Conservation (phyloP, 2,888 invertebrate genomes). For the Baronia brevicornis region DNA sequence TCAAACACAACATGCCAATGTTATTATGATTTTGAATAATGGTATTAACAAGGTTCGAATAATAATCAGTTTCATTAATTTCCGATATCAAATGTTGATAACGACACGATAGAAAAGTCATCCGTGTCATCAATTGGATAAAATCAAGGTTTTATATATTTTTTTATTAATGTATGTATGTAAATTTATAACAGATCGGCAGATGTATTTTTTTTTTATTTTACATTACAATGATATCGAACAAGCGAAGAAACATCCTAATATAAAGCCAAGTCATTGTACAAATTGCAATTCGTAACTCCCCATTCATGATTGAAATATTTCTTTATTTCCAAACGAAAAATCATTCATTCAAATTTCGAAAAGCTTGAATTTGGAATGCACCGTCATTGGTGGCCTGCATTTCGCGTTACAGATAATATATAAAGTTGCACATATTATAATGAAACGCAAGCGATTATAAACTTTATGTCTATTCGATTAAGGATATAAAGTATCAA, state of each 20-base stretch:
- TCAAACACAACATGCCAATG: no score
- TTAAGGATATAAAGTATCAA: conserved; percentile 13
- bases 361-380: conserved; percentile 48
- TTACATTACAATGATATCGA: conserved; percentile 13
- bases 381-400: conserved; percentile 47
- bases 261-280: conserved; percentile 35
- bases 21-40: no score
- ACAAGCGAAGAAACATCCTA: conserved; percentile 24
- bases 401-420: conserved; percentile 27
- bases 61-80: no score
- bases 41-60: no score
- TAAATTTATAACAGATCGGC: no score
- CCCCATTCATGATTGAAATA: conserved; percentile 25
- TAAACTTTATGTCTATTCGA: conserved; percentile 9
- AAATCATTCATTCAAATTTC: conserved; percentile 53
- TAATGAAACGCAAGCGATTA: conserved; percentile 6
- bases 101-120: no score
- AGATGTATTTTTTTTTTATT: no score
- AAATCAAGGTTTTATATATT: no score
- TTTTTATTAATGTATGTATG: no score
- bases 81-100: no score
- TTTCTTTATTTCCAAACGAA: conserved; percentile 35
- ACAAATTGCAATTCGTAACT: conserved; percentile 31
- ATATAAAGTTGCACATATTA: conserved; percentile 19
- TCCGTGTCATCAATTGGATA: no score